These are phyloP conservation scores for Seriola quinqueradiata DNA, from an alignment of 2,113 vertebrate species.

Conservation along the genomic window DNA sequence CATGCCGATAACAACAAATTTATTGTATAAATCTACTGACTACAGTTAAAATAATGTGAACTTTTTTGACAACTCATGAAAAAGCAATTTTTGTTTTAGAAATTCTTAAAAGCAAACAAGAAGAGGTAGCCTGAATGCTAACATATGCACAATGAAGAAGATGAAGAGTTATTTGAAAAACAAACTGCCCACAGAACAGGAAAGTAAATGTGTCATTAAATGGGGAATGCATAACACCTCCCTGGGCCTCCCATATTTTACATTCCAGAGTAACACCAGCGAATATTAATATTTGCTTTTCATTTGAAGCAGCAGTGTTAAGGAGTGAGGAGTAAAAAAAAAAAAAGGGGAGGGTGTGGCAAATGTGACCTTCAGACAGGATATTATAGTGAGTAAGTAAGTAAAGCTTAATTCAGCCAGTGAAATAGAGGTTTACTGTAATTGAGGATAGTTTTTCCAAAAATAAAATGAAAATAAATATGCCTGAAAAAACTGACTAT, in stretches of 20 bases:
- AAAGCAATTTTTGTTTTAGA: background rate
- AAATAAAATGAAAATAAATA: conserved; percentile 53
- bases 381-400: conserved; percentile 72
- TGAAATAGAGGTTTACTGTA: conserved; percentile 53
- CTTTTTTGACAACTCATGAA: background rate
- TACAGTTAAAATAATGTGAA: background rate
- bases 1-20: background rate
- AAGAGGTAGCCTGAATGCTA: background rate
- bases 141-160: conserved; percentile 15
- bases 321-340: conserved; percentile 52
- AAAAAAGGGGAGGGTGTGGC: conserved; percentile 48
- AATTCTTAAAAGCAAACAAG: conserved; percentile 2
- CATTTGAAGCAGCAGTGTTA: conserved; percentile 78
- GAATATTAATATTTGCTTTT: conserved; percentile 90
- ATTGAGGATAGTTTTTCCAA: conserved; percentile 23
- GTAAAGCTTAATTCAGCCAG: conserved; percentile 36
- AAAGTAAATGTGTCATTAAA: conserved; percentile 76
- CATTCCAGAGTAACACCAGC: conserved; percentile 79
- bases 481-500: conserved; percentile 17
- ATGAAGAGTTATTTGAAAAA: conserved; percentile 39
- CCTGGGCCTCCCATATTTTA: conserved; percentile 73
- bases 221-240: conserved; percentile 76
- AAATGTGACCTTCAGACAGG: conserved; percentile 74
- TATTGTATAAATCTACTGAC: background rate
- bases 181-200: conserved; percentile 35